These are phyloP conservation scores for Tapirus terrestris DNA, from an alignment of 2,113 vertebrate species.

Conservation along the genomic window DNA sequence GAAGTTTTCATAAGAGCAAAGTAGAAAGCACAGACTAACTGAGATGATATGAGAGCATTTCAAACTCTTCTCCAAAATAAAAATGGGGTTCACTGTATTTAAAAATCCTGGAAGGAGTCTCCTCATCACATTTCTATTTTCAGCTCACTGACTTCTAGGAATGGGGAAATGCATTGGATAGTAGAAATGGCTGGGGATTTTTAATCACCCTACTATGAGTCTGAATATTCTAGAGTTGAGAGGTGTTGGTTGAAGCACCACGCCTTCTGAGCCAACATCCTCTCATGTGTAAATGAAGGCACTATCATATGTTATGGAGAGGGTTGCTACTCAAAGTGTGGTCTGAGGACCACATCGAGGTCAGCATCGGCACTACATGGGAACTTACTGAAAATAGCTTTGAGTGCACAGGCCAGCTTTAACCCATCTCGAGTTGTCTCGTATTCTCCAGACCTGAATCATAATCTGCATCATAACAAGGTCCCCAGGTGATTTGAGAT, in stretches of 20 bases:
- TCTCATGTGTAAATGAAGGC: not conserved
- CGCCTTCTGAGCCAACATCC: not conserved
- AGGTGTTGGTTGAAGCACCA: not conserved
- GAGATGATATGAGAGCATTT: not conserved
- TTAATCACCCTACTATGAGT: not conserved
- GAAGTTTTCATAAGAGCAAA: not conserved
- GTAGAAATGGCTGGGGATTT: not conserved
- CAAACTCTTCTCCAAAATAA: not conserved
- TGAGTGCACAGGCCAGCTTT: not conserved
- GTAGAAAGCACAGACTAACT: not conserved
- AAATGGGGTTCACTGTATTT: not conserved
- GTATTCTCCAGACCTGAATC: not conserved
- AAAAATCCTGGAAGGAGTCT: not conserved
- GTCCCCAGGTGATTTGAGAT: not conserved
- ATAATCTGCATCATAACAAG: not conserved
- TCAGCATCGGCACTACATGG: not conserved
- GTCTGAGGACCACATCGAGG: not conserved
- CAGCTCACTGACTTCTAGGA: not conserved
- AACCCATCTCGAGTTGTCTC: not conserved
- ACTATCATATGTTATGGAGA: not conserved
- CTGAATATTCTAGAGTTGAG: not conserved
- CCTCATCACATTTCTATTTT: constrained; percentile 20
- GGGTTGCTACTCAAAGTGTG: not conserved
- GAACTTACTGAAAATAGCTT: not conserved
- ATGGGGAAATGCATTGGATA: not conserved